A percentile compares a stretch with the other conserved stretches of the same genome.
Conservation (phyloP, 2,888 invertebrate genomes). For the Eupithecia subfuscata region DNA sequence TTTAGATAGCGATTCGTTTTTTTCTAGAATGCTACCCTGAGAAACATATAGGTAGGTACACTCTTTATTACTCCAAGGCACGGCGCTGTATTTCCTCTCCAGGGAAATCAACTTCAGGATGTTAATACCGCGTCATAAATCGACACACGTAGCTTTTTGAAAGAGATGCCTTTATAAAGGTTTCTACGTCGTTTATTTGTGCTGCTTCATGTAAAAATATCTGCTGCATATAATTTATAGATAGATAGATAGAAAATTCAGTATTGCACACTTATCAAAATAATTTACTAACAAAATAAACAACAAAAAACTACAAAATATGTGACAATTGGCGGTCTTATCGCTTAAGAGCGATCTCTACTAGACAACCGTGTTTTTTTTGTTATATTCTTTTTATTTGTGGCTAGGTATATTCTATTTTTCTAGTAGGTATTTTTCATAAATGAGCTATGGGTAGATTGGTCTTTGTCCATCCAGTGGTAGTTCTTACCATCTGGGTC, state of each 20-base stretch:
- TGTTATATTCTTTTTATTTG: too few relatives aligned
- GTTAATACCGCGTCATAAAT: constrained; percentile 32
- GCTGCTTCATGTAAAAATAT: not conserved
- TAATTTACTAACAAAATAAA: too few relatives aligned
- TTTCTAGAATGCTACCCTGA: not conserved
- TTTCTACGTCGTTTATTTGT: constrained; percentile 8
- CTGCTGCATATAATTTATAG: not conserved
- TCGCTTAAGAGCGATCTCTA: too few relatives aligned
- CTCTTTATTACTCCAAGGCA: constrained; percentile 14
- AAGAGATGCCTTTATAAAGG: constrained; percentile 13
- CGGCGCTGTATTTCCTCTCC: constrained; percentile 33
- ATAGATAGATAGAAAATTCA: too few relatives aligned
- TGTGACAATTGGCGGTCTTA: too few relatives aligned
- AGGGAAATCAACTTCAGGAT: constrained; percentile 66
- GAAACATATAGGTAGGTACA: not conserved
- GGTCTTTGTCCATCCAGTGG: too few relatives aligned
- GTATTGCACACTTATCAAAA: too few relatives aligned
- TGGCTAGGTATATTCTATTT: too few relatives aligned
- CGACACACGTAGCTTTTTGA: constrained; percentile 23
- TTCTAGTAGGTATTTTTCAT: not conserved
- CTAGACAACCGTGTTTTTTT: too few relatives aligned
- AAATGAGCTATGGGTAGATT: too few relatives aligned
- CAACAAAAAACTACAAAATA: too few relatives aligned
- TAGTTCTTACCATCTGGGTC: too few relatives aligned
- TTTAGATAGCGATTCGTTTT: not conserved